Conservation (phyloP, 1,140 invertebrate genomes). For the Batillaria attramentaria region DNA sequence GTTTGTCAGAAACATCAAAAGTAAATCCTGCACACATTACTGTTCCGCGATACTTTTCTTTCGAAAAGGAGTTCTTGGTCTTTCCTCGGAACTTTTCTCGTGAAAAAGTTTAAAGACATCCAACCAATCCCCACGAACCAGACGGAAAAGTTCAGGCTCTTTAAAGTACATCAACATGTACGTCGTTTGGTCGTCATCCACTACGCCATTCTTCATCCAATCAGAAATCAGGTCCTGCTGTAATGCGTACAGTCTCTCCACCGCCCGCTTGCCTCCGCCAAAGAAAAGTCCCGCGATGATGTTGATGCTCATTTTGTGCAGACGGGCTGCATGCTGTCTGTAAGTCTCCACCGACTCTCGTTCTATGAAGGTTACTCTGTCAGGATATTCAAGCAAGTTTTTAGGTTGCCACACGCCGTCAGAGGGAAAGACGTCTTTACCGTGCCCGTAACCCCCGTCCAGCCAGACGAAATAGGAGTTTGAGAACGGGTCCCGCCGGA, state of each 20-base stretch:
- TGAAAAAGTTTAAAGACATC: slow-evolving; percentile 34
- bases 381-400: not conserved
- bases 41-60: not conserved
- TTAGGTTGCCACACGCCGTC: slow-evolving; percentile 36
- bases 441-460: slow-evolving; percentile 40
- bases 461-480: slow-evolving; percentile 34
- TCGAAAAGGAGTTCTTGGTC: not conserved
- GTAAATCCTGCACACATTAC: not conserved
- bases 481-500: slow-evolving; percentile 25
- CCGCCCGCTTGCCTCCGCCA: slow-evolving; percentile 21
- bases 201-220: slow-evolving; percentile 29
- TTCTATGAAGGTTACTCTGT: slow-evolving; percentile 31
- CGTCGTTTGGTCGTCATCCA: slow-evolving; percentile 40
- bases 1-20: no score
- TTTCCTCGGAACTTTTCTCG: not conserved
- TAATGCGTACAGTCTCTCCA: slow-evolving; percentile 11
- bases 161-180: slow-evolving; percentile 32
- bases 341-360: slow-evolving; percentile 21
- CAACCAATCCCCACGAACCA: slow-evolving; percentile 33
- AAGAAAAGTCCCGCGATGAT: slow-evolving; percentile 28
- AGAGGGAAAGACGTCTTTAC: slow-evolving; percentile 25
- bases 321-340: not conserved
- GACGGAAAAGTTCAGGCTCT: slow-evolving; percentile 27
- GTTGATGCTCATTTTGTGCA: slow-evolving; percentile 36
- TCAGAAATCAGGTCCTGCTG: slow-evolving; percentile 28